These are phyloP conservation scores for Temnothorax unifasciatus DNA, from an alignment of 2,888 invertebrate genomes.

Conservation along the genomic window DNA sequence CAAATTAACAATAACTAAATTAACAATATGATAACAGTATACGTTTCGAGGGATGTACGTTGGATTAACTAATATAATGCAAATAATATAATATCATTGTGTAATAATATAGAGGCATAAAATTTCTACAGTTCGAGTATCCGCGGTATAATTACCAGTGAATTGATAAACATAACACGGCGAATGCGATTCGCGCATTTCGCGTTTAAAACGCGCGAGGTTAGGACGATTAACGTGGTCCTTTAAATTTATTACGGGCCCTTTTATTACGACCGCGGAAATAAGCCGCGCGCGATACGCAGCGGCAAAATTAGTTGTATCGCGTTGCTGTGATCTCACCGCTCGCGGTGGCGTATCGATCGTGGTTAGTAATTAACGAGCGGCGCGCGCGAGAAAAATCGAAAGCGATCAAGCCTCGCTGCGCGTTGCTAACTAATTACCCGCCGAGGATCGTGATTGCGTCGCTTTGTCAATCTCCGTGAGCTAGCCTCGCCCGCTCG, in stretches of 20 bases:
- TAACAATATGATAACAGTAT: not conserved
- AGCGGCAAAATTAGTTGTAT: constrained; percentile 61
- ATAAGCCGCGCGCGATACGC: constrained; percentile 53
- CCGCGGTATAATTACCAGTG: constrained; percentile 6
- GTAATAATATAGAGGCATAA: not conserved
- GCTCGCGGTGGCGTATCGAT: constrained; percentile 65
- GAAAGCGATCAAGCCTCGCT: constrained; percentile 81
- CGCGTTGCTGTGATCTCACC: constrained; percentile 63
- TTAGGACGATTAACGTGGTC: constrained; percentile 32
- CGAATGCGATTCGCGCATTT: constrained; percentile 27
- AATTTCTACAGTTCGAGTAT: constrained; percentile 9
- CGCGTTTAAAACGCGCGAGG: constrained; percentile 28
- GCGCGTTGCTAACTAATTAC: constrained; percentile 84
- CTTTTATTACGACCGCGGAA: constrained; percentile 54
- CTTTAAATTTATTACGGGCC: constrained; percentile 41
- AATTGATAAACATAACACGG: constrained; percentile 42
- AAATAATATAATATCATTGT: constrained; percentile 9
- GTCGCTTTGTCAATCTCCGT: constrained; percentile 83
- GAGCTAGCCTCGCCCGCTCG: constrained; percentile 74
- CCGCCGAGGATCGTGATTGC: constrained; percentile 84
- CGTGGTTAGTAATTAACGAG: constrained; percentile 79
- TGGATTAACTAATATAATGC: constrained; percentile 21
- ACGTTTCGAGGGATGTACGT: not conserved
- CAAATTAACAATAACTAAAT: constrained; percentile 7
- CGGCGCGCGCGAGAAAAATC: constrained; percentile 81